Evolutionary conservation across 2,797 vertebrate species (phyloP), one percentile per base, ranked within the genome.

Genomic region (Halcyon leucocephala): DNA sequence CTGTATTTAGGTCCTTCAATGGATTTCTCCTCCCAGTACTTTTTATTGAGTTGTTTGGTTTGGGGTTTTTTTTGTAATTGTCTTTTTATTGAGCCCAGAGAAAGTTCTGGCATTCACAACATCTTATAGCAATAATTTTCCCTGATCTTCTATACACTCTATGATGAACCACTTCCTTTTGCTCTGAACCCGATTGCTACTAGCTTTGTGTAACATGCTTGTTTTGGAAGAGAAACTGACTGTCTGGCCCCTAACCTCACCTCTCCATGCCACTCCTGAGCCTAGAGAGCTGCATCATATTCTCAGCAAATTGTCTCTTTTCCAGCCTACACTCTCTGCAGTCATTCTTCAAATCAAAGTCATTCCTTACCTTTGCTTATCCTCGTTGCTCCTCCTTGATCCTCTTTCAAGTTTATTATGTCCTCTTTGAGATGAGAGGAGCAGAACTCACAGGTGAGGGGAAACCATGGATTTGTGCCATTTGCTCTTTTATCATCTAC

Each of bases 1-100:
- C 24, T 0, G 0, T 66, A 42, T 80, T 62, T 37, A 73, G 42
- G 21, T 70, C 52, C 57, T 60, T 44, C 29, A 55, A 4, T 5
- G 28, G 41, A 70, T 55, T 61, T 65, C 17, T 85, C 41, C 37
- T 78, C 31, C 28, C 66, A 18, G 8, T 69, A 54, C 5, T 77
- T 64, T 22, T 88, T 51, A 37, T 37, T 37, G 37, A 37, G 37
- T 5, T 35, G 33, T 35, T 35, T 35, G 33, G 33, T 35, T 35
- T 35, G 33, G n/a, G n/a, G n/a, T 37, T 37, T 37, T 37, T 37
- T 37, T 37, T 37, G 4, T 10, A 37, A 37, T 37, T 54, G 66
- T 16, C 3, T 69, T 93, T 81, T 74, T 58, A 29, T 17, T 35
- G 12, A 91, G 19, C 61, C 66, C 37, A 31, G 21, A 85, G 10